These are phyloP conservation scores for Abrostola triplasia DNA, from an alignment of 2,888 invertebrate species.

Conservation along the genomic window DNA sequence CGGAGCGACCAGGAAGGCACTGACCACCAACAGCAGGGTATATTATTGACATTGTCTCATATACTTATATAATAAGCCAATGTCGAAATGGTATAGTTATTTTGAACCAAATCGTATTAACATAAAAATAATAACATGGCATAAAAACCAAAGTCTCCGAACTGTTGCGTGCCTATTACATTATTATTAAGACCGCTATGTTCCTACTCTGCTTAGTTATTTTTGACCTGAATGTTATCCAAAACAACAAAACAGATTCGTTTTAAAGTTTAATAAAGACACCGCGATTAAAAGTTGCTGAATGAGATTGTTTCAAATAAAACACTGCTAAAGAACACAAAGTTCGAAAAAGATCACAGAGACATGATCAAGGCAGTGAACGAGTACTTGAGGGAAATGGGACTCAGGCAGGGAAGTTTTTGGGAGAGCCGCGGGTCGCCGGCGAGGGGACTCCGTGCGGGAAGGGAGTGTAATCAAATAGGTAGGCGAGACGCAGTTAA, in stretches of 20 bases:
- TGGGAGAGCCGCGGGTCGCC: conserved; percentile 24
- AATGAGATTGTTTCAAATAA: conserved; percentile 49
- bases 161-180: no score
- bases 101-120: no score
- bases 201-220: no score
- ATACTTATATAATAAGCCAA: no score
- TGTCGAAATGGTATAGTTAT: no score
- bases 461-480: conserved; percentile 64
- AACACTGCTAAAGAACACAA: conserved; percentile 58
- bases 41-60: no score
- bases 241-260: conserved; percentile 44
- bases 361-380: conserved; percentile 67
- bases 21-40: no score
- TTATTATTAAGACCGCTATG: no score
- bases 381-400: conserved; percentile 72
- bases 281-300: conserved; percentile 45
- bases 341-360: conserved; percentile 67
- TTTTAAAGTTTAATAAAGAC: conserved; percentile 46
- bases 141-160: no score
- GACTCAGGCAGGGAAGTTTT: conserved; percentile 67
- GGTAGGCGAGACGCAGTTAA: conserved; percentile 61
- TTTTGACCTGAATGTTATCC: conserved; percentile 11
- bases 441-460: conserved; percentile 45
- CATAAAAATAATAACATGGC: no score
- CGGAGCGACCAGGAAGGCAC: neutral